A percentile compares a stretch with the other conserved stretches of the same genome.
phyloP scores from a whole-genome alignment of 2,113 vertebrate species.

The Herpetotheres cachinnans region DNA sequence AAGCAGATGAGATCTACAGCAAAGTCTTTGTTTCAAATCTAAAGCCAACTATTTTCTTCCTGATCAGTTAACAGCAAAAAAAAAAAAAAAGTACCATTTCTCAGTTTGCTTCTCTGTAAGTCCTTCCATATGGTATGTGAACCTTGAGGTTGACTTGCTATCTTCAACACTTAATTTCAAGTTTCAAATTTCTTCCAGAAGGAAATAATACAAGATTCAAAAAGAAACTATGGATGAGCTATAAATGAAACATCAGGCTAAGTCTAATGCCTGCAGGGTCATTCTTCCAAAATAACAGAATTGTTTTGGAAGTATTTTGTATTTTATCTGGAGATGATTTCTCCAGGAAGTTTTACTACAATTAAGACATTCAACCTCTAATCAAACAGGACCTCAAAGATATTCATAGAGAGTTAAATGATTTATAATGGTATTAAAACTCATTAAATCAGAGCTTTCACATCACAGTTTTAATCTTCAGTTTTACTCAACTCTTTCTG shows the following conservation, averaged over 20 bases:
- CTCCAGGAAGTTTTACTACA: not conserved
- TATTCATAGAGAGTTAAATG: not conserved
- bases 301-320: not conserved
- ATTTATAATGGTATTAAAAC: not conserved
- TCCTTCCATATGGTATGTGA: not conserved
- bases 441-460: not conserved
- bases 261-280: conserved; percentile 23
- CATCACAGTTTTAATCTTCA: not conserved
- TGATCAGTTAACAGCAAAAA: not conserved
- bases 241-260: conserved; percentile 13
- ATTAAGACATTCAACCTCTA: not conserved
- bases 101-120: conserved; percentile 13
- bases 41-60: conserved; percentile 18
- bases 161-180: conserved; percentile 46
- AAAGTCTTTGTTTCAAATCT: conserved; percentile 23
- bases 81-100: not conserved
- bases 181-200: conserved; percentile 40
- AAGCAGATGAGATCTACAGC: conserved; percentile 31
- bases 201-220: conserved; percentile 25
- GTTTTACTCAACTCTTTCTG: not conserved
- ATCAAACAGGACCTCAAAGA: not conserved
- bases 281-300: not conserved
- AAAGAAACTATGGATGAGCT: not conserved
- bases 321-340: not conserved
- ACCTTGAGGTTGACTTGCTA: conserved; percentile 7